Percentiles rank a stretch among this genome's conserved stretches.
These are phyloP conservation scores for Laticauda colubrina DNA, from an alignment of 2,113 vertebrate genomes.

Conservation along the genomic window DNA sequence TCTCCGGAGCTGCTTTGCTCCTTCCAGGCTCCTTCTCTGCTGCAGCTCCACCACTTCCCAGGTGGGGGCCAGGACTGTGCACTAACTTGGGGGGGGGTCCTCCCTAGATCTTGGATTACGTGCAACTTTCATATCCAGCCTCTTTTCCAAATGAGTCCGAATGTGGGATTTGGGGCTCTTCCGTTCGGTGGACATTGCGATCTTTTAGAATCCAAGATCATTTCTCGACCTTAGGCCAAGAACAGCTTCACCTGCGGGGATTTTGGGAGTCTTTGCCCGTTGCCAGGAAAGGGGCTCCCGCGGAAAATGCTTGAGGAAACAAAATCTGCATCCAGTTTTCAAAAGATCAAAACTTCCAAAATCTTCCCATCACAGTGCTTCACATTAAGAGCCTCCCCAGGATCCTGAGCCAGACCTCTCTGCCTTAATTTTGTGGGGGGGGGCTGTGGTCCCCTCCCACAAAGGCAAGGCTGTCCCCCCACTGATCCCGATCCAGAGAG, in stretches of 20 bases:
- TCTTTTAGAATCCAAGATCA: background rate
- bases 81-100: rapidly evolving
- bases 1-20: background rate
- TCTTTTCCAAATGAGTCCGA: background rate
- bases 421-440: background rate
- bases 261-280: background rate
- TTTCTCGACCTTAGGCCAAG: background rate
- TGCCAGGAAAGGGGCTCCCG: background rate
- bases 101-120: background rate
- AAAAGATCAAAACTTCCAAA: background rate
- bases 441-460: background rate
- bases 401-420: background rate
- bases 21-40: background rate
- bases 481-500: background rate
- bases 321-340: background rate
- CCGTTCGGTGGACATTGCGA: too few relatives aligned
- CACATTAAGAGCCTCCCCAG: background rate
- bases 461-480: too few relatives aligned
- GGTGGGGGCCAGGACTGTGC: background rate
- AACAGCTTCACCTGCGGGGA: background rate
- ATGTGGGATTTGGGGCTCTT: background rate
- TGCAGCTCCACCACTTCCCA: background rate
- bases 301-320: background rate
- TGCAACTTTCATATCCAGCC: background rate
- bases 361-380: background rate